Evolutionary conservation across 2,113 vertebrate genomes (phyloP).

Genomic region (Alligator sinensis): DNA sequence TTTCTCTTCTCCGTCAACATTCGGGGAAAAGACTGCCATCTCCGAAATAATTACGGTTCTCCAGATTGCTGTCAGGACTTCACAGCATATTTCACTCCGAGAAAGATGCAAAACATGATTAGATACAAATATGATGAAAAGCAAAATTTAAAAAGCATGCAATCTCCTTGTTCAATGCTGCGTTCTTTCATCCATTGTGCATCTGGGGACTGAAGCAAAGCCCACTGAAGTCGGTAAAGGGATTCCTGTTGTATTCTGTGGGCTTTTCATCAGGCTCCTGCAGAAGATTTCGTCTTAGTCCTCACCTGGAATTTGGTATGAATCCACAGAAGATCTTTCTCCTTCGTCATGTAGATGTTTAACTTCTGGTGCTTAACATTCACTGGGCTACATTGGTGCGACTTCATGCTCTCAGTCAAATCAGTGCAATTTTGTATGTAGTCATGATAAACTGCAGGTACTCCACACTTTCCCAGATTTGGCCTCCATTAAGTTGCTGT

Average conservation of each 20-base stretch:
- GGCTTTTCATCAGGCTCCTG: not conserved
- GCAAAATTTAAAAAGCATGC: not conserved
- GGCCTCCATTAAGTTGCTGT: not conserved
- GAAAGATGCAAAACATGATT: not conserved
- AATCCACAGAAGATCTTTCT: not conserved
- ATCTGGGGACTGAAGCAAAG: not conserved
- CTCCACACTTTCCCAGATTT: not conserved
- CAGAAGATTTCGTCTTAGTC: not conserved
- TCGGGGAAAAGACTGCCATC: not conserved
- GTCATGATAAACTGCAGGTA: not conserved
- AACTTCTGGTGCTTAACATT: not conserved
- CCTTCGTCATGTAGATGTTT: not conserved
- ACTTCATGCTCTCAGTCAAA: not conserved
- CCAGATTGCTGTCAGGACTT: slow-evolving; percentile 20
- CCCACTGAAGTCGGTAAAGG: not conserved
- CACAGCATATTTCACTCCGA: not conserved
- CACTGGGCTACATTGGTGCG: fast-evolving
- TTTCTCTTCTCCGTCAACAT: not conserved
- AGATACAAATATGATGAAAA: slow-evolving; percentile 16
- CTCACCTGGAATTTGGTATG: not conserved
- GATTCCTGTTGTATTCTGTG: not conserved
- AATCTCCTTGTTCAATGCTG: not conserved
- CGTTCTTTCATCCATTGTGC: not conserved
- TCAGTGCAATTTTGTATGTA: not conserved
- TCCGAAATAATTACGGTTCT: slow-evolving; percentile 24